Evolutionary conservation across 2,888 invertebrate species (phyloP), one percentile per base, ranked within the genome.

Genomic region (Fabriciana adippe): DNA sequence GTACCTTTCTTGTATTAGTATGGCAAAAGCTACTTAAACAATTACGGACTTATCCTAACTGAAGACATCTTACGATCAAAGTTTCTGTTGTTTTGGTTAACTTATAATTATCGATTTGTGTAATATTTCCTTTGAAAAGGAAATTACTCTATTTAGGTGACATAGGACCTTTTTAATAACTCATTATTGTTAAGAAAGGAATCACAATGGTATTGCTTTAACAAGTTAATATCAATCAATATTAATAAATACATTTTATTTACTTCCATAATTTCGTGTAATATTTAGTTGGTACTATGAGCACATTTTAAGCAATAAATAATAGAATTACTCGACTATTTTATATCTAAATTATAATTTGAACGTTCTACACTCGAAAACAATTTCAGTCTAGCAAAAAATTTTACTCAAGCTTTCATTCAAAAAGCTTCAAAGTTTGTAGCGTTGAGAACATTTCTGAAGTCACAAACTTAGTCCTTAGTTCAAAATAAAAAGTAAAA

Each of bases 31-130:
- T 51, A 62, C 51, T 53, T 54, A 59, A 66, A 66, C 81, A 84
- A 85, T 85, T 83, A 85, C 77, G 74, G 81, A 79, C 81, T 83
- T 81, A 81, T 83, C 76, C 75, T 77, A 73, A 79, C 66, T 68
- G 31, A 64, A 77, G 81, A 76, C 80, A 76, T 76, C 77, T 74
- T 73, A 73, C 75, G 81, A 75, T 79, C 78, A 79, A 85, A 87
- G 82, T 85, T 11, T 84, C 78, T 81, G 83, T 83, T 84, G 82
- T 83, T 78, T 47, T 47, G 59, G 54, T 45, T 66, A 55, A 60
- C 76, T 59, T 65, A 53, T 47, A 47, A 21, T n/a, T 26, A 11
- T 47, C 18, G 26, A 57, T 26, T 18, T 48, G 26, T 26, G 5
- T 26, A 26, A 26, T 4, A 4, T 26, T 26, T 26, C 26, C 26